A percentile compares a stretch with the other conserved stretches of the same genome.
phyloP scores from a whole-genome alignment of 2,113 vertebrate species.

The Charadrius vociferus region DNA sequence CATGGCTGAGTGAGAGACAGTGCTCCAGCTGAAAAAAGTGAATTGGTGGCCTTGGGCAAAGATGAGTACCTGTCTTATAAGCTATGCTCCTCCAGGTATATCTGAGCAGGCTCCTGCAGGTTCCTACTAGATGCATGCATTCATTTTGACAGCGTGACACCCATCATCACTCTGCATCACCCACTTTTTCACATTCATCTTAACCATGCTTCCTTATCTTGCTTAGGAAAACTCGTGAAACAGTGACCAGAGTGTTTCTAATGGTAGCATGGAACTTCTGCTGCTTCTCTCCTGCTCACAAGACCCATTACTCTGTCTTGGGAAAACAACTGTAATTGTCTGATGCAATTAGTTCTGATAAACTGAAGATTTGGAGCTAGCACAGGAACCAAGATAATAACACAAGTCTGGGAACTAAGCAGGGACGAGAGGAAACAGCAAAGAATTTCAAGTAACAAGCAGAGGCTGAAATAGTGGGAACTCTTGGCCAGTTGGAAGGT shows the following conservation, averaged over 20 bases:
- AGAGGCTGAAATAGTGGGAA: background rate
- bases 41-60: background rate
- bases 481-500: background rate
- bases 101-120: background rate
- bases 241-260: background rate
- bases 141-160: fast-evolving
- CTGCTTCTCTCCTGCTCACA: background rate
- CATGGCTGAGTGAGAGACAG: fast-evolving
- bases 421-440: background rate
- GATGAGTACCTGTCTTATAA: background rate
- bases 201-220: background rate
- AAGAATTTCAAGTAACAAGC: background rate
- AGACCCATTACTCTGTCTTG: background rate
- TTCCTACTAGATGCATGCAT: background rate
- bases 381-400: background rate
- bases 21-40: background rate
- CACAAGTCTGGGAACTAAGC: background rate
- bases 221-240: background rate
- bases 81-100: background rate
- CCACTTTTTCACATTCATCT: background rate
- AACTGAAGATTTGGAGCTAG: background rate
- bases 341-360: background rate
- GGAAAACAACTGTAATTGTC: background rate
- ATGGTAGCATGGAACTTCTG: background rate
- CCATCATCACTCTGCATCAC: background rate